Conservation (phyloP, 2,888 invertebrate species). For the Mellilla xanthometata region DNA sequence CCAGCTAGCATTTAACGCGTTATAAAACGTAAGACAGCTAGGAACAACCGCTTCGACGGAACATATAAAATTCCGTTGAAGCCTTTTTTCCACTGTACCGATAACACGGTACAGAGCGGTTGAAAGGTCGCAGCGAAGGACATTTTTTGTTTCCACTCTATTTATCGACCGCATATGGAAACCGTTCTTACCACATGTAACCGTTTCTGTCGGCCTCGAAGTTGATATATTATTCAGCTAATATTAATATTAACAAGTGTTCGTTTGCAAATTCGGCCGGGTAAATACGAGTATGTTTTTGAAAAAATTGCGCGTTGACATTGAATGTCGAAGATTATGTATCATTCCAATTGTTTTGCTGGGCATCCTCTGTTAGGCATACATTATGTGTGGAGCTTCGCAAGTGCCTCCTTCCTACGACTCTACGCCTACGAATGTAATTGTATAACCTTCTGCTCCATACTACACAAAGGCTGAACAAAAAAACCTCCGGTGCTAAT, state of each 20-base stretch:
- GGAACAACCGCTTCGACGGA: constrained; percentile 69
- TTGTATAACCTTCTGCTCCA: constrained; percentile 62
- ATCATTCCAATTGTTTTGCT: constrained; percentile 44
- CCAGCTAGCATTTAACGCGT: constrained; percentile 77
- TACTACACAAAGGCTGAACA: constrained; percentile 40
- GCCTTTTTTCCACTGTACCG: constrained; percentile 75
- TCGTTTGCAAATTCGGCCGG: background rate
- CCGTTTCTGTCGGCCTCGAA: constrained; percentile 27
- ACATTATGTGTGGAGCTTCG: constrained; percentile 37
- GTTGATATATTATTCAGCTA: constrained; percentile 14
- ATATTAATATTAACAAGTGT: constrained; percentile 1
- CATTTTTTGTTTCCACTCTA: constrained; percentile 64
- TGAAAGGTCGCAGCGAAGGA: constrained; percentile 73
- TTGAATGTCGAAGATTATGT: constrained; percentile 40
- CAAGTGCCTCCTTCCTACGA: constrained; percentile 45
- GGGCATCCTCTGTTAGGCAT: constrained; percentile 39
- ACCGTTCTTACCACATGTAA: constrained; percentile 43
- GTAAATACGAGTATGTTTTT: too few relatives aligned
- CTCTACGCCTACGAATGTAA: constrained; percentile 54
- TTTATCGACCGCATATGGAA: constrained; percentile 53
- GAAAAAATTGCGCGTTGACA: constrained; percentile 29
- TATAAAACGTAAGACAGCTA: constrained; percentile 73
- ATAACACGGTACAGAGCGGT: constrained; percentile 66
- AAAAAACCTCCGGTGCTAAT: constrained; percentile 61
- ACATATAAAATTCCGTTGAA: constrained; percentile 77